phyloP scores from a whole-genome alignment of 2,113 vertebrate species.

The Scolopax mira region DNA sequence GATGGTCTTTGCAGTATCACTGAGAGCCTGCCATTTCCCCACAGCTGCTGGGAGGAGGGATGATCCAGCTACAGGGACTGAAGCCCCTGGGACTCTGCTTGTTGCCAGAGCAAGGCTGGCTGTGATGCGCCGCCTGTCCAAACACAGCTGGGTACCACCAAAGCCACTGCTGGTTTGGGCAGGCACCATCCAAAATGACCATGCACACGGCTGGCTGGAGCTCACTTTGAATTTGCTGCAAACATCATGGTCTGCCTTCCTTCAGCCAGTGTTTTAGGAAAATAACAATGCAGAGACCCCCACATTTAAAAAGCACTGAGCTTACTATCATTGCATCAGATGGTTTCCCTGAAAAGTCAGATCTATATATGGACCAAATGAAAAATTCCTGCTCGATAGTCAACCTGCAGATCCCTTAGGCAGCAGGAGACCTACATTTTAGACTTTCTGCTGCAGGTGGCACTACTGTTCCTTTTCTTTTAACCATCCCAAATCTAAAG shows the following conservation, averaged over 20 bases:
- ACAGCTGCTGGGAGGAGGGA: background rate
- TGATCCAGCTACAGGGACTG: background rate
- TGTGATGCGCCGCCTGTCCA: accelerated
- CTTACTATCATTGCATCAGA: background rate
- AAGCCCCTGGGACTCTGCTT: background rate
- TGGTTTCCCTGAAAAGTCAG: background rate
- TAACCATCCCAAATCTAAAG: background rate
- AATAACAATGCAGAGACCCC: accelerated
- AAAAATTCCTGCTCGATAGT: background rate
- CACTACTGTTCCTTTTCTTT: constrained; percentile 37
- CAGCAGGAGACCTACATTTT: background rate
- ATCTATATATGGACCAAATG: background rate
- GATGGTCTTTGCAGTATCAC: background rate
- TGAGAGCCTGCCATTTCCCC: background rate
- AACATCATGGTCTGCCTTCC: background rate
- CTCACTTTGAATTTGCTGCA: background rate
- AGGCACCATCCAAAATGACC: background rate
- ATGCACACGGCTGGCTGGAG: background rate
- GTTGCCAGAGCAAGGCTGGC: background rate
- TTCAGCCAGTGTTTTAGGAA: background rate
- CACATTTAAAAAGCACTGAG: background rate
- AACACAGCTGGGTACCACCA: background rate
- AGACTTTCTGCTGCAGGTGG: constrained; percentile 46
- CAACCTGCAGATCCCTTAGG: background rate
- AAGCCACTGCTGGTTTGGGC: background rate